Conservation (phyloP, 2,888 invertebrate species). For the Spicauda simplicius region DNA sequence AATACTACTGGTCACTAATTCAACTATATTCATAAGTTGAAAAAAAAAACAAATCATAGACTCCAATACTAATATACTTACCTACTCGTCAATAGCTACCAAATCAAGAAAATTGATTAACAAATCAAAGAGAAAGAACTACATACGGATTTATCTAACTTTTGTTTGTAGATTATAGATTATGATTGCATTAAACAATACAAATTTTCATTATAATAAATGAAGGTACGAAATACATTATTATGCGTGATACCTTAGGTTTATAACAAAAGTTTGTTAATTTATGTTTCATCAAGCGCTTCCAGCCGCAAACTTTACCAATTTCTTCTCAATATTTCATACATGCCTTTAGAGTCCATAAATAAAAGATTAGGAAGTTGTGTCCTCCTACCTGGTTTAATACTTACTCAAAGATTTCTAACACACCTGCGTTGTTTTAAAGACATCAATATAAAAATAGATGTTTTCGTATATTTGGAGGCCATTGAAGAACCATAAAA, state of each 20-base stretch:
- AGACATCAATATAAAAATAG: background rate
- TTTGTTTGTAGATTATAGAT: too few relatives aligned
- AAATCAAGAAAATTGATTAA: too few relatives aligned
- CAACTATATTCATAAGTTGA: too few relatives aligned
- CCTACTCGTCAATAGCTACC: too few relatives aligned
- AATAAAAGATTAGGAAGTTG: slow-evolving; percentile 29
- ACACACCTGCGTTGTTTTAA: background rate
- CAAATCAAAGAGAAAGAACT: too few relatives aligned
- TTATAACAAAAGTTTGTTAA: slow-evolving; percentile 55
- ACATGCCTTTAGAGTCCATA: slow-evolving; percentile 21
- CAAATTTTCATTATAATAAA: background rate
- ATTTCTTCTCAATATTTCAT: slow-evolving; percentile 33
- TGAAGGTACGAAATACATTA: background rate
- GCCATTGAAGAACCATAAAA: too few relatives aligned
- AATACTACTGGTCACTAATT: too few relatives aligned
- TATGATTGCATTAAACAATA: too few relatives aligned
- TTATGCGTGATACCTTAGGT: slow-evolving; percentile 6
- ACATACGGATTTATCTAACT: too few relatives aligned
- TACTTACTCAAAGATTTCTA: background rate
- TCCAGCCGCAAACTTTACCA: slow-evolving; percentile 37
- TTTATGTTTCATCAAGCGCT: slow-evolving; percentile 48
- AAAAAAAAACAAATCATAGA: too few relatives aligned
- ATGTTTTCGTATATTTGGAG: too few relatives aligned
- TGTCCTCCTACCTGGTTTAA: background rate
- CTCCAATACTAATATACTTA: too few relatives aligned